These are phyloP conservation scores for Psittacara wagleri DNA, from an alignment of 2,113 vertebrate species.

Conservation along the genomic window DNA sequence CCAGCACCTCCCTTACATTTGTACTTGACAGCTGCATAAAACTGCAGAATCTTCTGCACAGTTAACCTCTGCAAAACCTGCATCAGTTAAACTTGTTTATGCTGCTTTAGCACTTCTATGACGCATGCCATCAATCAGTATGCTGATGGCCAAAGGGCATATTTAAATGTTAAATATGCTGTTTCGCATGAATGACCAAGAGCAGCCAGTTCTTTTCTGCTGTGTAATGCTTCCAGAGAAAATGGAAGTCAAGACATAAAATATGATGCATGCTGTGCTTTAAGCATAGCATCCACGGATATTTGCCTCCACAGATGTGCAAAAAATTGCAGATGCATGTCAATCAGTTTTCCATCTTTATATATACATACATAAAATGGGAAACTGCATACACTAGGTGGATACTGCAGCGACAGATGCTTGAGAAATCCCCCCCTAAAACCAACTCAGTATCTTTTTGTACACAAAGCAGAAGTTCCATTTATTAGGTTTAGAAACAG, in stretches of 20 bases:
- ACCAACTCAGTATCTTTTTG: neutral
- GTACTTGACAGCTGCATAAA: neutral
- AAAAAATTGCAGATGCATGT: neutral
- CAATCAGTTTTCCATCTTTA: neutral
- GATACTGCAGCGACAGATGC: neutral
- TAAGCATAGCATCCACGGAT: neutral
- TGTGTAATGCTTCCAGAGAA: neutral
- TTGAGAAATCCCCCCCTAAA: neutral
- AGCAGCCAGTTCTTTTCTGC: neutral
- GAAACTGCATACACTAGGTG: neutral
- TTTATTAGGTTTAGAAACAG: neutral
- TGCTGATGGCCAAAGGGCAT: neutral
- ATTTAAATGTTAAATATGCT: neutral
- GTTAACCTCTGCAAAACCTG: neutral
- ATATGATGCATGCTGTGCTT: neutral
- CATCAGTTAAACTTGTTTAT: neutral
- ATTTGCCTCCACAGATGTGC: neutral
- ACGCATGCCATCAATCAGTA: neutral
- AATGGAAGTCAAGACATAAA: neutral
- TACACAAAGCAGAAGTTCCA: neutral
- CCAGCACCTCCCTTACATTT: neutral
- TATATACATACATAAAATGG: neutral
- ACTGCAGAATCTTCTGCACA: neutral
- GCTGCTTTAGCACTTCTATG: neutral
- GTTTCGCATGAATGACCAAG: neutral